Conservation (phyloP, 2,797 vertebrate species). For the Rhinichthys osculus region DNA sequence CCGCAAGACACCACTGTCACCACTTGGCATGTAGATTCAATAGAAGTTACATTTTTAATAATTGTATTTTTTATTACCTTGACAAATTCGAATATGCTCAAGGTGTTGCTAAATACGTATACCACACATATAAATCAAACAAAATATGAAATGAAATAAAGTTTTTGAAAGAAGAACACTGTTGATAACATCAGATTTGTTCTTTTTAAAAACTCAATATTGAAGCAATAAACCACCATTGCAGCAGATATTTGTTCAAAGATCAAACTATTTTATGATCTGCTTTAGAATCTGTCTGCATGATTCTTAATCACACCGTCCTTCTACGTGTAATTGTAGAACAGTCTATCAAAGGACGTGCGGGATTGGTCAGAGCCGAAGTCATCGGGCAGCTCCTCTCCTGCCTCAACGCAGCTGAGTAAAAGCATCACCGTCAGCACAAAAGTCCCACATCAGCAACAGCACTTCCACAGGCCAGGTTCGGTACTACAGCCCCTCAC, state of each 20-base stretch:
- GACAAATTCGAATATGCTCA: background rate
- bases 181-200: background rate
- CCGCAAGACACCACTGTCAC: background rate
- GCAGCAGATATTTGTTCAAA: background rate
- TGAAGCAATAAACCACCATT: background rate
- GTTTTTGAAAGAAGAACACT: background rate
- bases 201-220: background rate
- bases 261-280: background rate
- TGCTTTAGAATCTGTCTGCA: background rate
- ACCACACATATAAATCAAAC: background rate
- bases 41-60: background rate
- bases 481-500: slow-evolving; percentile 5
- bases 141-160: background rate
- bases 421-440: slow-evolving; percentile 69
- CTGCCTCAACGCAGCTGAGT: slow-evolving; percentile 71
- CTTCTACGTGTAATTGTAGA: slow-evolving; percentile 32
- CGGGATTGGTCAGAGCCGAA: slow-evolving; percentile 25
- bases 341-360: slow-evolving; percentile 35
- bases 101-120: background rate
- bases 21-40: background rate
- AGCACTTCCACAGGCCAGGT: slow-evolving; percentile 92
- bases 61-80: background rate
- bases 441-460: slow-evolving; percentile 60
- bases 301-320: background rate
- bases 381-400: slow-evolving; percentile 74